Percentiles rank a stretch among this genome's conserved stretches.
Evolutionary conservation across 2,797 vertebrate genomes (phyloP).

Genomic region (Gallinago stenura): DNA sequence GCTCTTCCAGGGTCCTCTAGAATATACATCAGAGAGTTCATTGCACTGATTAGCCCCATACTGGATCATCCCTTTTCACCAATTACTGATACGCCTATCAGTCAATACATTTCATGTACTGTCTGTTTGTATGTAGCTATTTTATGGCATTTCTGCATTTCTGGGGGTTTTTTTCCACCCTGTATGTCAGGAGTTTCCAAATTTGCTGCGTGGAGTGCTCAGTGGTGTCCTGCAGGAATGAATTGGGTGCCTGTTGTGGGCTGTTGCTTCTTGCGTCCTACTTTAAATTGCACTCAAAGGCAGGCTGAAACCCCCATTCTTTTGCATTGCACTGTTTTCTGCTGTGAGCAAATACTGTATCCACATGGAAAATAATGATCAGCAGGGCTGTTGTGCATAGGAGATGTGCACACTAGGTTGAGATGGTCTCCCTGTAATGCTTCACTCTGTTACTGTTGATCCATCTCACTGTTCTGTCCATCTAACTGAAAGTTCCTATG

Average conservation of each 20-base stretch:
- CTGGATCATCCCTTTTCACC: not conserved
- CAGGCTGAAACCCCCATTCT: not conserved
- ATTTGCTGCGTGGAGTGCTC: not conserved
- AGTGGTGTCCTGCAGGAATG: not conserved
- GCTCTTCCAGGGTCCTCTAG: not conserved
- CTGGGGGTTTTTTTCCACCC: not conserved
- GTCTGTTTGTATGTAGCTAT: not conserved
- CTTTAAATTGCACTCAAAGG: not conserved
- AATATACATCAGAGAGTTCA: not conserved
- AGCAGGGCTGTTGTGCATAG: not conserved
- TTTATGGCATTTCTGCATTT: not conserved
- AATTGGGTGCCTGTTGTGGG: not conserved
- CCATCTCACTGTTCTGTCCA: not conserved
- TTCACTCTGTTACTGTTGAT: not conserved
- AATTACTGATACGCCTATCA: not conserved
- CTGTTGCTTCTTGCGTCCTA: not conserved
- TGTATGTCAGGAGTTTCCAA: not conserved
- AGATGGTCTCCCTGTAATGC: not conserved
- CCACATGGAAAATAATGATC: not conserved
- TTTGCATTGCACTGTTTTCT: not conserved
- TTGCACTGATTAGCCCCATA: not conserved
- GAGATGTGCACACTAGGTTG: not conserved
- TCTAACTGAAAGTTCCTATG: not conserved
- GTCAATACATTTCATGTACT: not conserved
- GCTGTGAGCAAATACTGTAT: not conserved